Percentiles rank a stretch among this genome's conserved stretches.
Conservation (phyloP, 2,888 invertebrate species). For the Hemaris fuciformis region DNA sequence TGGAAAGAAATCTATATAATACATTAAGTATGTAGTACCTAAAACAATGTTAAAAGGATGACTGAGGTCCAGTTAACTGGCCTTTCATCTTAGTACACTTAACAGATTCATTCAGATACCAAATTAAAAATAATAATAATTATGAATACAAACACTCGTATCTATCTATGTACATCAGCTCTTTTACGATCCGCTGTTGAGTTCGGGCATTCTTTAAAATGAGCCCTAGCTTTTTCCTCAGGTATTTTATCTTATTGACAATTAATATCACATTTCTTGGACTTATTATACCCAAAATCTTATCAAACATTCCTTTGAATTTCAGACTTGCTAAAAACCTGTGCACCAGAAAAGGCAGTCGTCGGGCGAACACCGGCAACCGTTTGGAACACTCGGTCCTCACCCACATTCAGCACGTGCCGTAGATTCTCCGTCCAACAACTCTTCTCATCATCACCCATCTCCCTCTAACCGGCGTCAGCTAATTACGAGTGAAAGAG, state of each 20-base stretch:
- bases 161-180: too few species aligned
- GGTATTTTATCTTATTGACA: neutral
- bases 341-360: constrained; percentile 90
- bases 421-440: constrained; percentile 77
- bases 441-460: constrained; percentile 41
- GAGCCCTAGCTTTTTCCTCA: too few species aligned
- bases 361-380: constrained; percentile 92
- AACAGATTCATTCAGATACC: too few species aligned
- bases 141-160: too few species aligned
- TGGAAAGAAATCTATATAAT: too few species aligned
- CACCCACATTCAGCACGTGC: constrained; percentile 92
- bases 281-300: neutral
- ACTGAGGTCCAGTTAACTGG: too few species aligned
- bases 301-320: constrained; percentile 27
- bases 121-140: too few species aligned
- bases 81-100: too few species aligned
- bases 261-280: neutral
- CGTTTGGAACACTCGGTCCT: constrained; percentile 91
- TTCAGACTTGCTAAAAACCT: constrained; percentile 91
- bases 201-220: too few species aligned
- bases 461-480: constrained; percentile 55
- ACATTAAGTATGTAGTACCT: too few species aligned
- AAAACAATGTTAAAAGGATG: too few species aligned
- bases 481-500: constrained; percentile 49
- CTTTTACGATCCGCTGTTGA: too few species aligned